Base-by-base conservation (phyloP, 35 echinoderm and acorn worm species). In the Ptychodera flava region DNA sequence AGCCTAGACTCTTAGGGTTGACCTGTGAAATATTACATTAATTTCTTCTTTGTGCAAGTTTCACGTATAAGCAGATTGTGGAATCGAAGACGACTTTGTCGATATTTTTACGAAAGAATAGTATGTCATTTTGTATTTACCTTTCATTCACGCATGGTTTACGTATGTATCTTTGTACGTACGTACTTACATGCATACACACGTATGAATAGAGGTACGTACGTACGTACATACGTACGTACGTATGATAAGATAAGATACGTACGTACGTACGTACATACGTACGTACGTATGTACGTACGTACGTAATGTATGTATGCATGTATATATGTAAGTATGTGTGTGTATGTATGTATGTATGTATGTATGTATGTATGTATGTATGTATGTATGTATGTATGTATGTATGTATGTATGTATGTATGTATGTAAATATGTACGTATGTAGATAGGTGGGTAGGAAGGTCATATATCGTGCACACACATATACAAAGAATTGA, bases 281-380 rank as follows among this genome's bases (percentile, higher is more conserved):
- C 22, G 45, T 6, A 64, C 6, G 45, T 64, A 64, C 22, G 45
- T 64, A 64, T 64, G 45, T 64, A 64, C 22, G 45, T 64, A 64
- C 22, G 45, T 64, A 64, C 22, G 45, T 64, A 64, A 64, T 64
- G 45, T 64, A 64, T 64, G 45, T 64, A 64, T 64, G 45, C 22
- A 64, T 64, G 45, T 64, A 64, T 64, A 22, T 64, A 64, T 64
- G 45, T 64, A 64, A 12, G 45, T 64, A 64, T 64, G 45, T 64
- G 22, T 64, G 45, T 64, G n/a, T 64, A 64, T 64, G 45, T 64
- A 64, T 64, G 45, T 64, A 64, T 64, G 45, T 64, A 64, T 64
- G 45, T 64, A 64, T 64, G 45, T 64, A 64, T 64, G 45, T 64
- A 64, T 64, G 45, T 64, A 64, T 64, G 45, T 64, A 64, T 64